Evolutionary conservation across 2,113 vertebrate genomes (phyloP).

Genomic region (Bubo blakistoni): DNA sequence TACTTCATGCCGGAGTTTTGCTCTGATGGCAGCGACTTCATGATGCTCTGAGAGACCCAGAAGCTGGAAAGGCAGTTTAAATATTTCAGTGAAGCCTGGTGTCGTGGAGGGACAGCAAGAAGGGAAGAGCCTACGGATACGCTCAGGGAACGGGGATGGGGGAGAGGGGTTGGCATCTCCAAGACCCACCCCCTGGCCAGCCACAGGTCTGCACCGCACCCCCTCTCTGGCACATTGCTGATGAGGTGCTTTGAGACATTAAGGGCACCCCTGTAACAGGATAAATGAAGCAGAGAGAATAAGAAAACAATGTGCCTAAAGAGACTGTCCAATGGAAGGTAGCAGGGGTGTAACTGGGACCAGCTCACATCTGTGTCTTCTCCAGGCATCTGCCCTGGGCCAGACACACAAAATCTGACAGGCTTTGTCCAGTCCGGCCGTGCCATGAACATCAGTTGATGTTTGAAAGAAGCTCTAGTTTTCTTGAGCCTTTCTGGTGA

Average conservation of each 20-base stretch:
- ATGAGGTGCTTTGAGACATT: not conserved
- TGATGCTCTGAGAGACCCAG: not conserved
- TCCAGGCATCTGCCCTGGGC: not conserved
- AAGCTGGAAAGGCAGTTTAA: not conserved
- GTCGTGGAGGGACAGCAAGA: not conserved
- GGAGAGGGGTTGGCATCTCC: not conserved
- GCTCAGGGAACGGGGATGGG: not conserved
- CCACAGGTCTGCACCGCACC: not conserved
- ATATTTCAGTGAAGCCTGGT: conserved; percentile 18
- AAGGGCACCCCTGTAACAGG: not conserved
- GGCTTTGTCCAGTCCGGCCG: not conserved
- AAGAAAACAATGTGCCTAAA: not conserved
- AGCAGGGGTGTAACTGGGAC: not conserved
- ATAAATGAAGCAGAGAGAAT: not conserved
- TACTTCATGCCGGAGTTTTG: not conserved
- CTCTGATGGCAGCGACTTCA: not conserved
- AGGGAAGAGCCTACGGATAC: not conserved
- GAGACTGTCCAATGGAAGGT: not conserved
- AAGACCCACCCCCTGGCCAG: not conserved
- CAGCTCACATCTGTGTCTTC: not conserved
- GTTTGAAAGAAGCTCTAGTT: not conserved
- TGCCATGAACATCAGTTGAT: not conserved
- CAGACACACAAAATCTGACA: not conserved
- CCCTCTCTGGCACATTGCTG: not conserved
- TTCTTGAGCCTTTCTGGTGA: not conserved